These are phyloP conservation scores for Cataglyphis albicans DNA, from an alignment of 2,888 invertebrate species.

Conservation along the genomic window DNA sequence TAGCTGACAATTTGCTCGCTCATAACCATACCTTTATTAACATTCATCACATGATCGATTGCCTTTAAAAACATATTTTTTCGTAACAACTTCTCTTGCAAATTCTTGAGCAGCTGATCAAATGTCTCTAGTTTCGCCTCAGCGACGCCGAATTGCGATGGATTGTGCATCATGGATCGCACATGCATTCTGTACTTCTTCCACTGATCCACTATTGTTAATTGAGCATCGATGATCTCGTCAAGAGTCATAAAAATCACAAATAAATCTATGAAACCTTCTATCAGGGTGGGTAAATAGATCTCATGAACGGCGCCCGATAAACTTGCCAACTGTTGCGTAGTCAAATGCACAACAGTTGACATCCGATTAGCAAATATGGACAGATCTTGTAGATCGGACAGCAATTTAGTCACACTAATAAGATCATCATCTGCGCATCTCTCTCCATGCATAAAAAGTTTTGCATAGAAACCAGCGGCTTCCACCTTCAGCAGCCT, in stretches of 20 bases:
- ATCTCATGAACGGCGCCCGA: conserved; percentile 78
- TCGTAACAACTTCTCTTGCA: conserved; percentile 89
- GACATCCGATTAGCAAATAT: conserved; percentile 79
- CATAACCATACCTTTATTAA: conserved; percentile 87
- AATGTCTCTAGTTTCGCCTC: conserved; percentile 90
- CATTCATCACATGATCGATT: conserved; percentile 86
- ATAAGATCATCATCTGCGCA: conserved; percentile 84
- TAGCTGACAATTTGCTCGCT: conserved; percentile 90
- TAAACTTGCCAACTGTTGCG: conserved; percentile 81
- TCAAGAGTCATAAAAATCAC: conserved; percentile 91
- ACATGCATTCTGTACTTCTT: conserved; percentile 91
- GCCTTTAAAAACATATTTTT: conserved; percentile 86
- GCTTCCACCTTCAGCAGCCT: conserved; percentile 90
- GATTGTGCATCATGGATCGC: conserved; percentile 89
- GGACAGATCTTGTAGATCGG: conserved; percentile 82
- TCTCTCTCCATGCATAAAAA: conserved; percentile 84
- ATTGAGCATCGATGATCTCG: conserved; percentile 88
- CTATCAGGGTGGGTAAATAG: conserved; percentile 85
- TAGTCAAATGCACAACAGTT: conserved; percentile 78
- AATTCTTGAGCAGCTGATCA: conserved; percentile 90
- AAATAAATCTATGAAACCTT: conserved; percentile 90
- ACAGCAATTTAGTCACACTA: conserved; percentile 78
- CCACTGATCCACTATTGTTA: conserved; percentile 91
- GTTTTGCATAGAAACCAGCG: conserved; percentile 87
- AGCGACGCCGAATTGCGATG: conserved; percentile 88